Evolutionary conservation across 92 coral and sea anemone genomes (phyloP).

Genomic region (Zoanthus solanderi): DNA sequence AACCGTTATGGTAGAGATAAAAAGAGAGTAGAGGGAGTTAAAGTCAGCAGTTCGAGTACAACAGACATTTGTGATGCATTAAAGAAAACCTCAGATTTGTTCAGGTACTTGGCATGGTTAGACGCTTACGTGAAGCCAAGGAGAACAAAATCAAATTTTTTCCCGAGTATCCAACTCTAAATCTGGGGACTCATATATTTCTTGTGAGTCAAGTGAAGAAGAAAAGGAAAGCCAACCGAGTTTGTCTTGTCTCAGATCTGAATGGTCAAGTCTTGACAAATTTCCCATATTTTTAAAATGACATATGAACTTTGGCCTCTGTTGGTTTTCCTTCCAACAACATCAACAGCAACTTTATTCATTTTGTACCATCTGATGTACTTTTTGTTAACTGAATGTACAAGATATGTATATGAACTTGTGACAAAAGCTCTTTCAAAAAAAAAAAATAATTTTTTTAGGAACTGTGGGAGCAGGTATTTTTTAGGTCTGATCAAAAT

Average conservation of each 20-base stretch:
- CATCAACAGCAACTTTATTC: neutral
- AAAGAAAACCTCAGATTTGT: slow-evolving; percentile 29
- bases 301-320: neutral
- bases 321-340: neutral
- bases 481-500: neutral
- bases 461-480: neutral
- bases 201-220: slow-evolving; percentile 4
- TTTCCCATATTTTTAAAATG: neutral
- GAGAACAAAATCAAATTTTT: neutral
- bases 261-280: neutral
- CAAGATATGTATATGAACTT: neutral
- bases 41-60: slow-evolving; percentile 28
- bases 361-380: neutral
- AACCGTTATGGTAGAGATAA: slow-evolving; percentile 45
- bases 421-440: neutral
- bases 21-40: slow-evolving; percentile 14
- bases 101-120: neutral
- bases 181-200: neutral
- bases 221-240: slow-evolving; percentile 13
- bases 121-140: neutral
- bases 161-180: neutral
- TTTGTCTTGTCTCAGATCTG: slow-evolving; percentile 11
- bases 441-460: neutral
- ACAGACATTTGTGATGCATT: slow-evolving; percentile 19
- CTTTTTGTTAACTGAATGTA: neutral